These are phyloP conservation scores for Isaurus tuberculatus DNA, from an alignment of 92 coral and sea anemone species.

Conservation along the genomic window DNA sequence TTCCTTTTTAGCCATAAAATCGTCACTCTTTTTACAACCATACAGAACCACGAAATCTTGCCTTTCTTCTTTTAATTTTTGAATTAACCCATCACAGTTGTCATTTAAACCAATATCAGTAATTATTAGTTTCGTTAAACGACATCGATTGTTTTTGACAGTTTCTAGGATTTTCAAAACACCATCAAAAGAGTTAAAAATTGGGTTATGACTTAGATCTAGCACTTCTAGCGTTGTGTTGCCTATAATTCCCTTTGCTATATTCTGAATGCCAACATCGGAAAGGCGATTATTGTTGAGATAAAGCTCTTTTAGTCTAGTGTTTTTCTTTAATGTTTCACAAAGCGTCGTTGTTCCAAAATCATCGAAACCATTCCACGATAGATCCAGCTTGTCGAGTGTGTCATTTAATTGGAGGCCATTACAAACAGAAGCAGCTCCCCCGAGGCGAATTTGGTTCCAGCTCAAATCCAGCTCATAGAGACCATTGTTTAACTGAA, in stretches of 20 bases:
- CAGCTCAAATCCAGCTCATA: constrained; percentile 78
- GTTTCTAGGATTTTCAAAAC: constrained; percentile 55
- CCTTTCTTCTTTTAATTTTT: constrained; percentile 53
- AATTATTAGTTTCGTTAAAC: constrained; percentile 55
- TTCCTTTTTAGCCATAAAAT: constrained; percentile 65
- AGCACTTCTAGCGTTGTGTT: constrained; percentile 65
- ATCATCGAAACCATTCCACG: constrained; percentile 93
- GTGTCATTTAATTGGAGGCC: constrained; percentile 78
- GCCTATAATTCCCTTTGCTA: constrained; percentile 72
- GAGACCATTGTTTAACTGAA: constrained; percentile 79
- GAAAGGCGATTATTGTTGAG: constrained; percentile 79
- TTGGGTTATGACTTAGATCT: constrained; percentile 73
- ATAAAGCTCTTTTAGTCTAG: constrained; percentile 63
- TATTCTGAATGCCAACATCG: constrained; percentile 70
- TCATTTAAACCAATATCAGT: constrained; percentile 64
- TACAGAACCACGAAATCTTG: constrained; percentile 62
- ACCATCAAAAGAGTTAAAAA: constrained; percentile 62
- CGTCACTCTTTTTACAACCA: constrained; percentile 84
- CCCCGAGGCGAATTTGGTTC: constrained; percentile 80
- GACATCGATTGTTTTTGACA: constrained; percentile 57
- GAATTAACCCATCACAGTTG: constrained; percentile 56
- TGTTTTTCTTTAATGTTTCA: constrained; percentile 77
- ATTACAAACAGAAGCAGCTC: constrained; percentile 69
- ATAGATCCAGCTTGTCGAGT: constrained; percentile 73
- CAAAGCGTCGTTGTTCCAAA: constrained; percentile 73